Conservation (phyloP, 2,888 invertebrate genomes). For the Standfussiana lucernea region DNA sequence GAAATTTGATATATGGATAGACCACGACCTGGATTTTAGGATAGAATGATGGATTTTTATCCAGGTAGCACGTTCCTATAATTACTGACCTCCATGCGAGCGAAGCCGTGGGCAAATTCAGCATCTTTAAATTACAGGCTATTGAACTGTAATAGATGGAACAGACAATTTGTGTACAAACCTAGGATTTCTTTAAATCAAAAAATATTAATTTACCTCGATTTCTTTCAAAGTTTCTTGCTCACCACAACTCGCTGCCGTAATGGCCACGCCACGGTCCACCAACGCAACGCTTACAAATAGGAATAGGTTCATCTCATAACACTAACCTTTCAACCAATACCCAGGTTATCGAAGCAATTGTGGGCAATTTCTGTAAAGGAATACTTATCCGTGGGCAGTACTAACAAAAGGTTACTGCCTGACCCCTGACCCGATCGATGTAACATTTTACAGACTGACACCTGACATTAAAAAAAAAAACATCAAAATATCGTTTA, state of each 20-base stretch:
- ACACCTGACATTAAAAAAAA: conserved; percentile 15
- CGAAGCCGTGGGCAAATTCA: too few relatives aligned
- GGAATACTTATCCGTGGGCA: not conserved
- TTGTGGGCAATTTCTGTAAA: not conserved
- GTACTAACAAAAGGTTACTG: not conserved
- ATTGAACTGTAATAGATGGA: too few relatives aligned
- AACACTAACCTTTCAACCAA: not conserved
- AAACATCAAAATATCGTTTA: conserved; percentile 14
- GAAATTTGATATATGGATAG: too few relatives aligned
- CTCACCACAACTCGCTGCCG: not conserved
- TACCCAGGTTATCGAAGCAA: not conserved
- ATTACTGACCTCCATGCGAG: too few relatives aligned
- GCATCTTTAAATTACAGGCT: too few relatives aligned
- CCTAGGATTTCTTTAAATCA: not conserved
- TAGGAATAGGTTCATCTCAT: conserved; percentile 11
- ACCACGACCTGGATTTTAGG: too few relatives aligned
- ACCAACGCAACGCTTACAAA: not conserved
- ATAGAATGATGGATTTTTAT: too few relatives aligned
- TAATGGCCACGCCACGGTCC: conserved; percentile 2
- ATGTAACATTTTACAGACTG: not conserved
- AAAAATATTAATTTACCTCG: not conserved
- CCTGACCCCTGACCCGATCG: not conserved
- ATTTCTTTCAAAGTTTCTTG: not conserved
- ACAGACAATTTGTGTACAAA: too few relatives aligned
- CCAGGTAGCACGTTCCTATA: too few relatives aligned